A percentile compares a stretch with the other conserved stretches of the same genome.
phyloP scores from a whole-genome alignment of 2,888 invertebrate genomes.

The Troides oblongomaculatus region DNA sequence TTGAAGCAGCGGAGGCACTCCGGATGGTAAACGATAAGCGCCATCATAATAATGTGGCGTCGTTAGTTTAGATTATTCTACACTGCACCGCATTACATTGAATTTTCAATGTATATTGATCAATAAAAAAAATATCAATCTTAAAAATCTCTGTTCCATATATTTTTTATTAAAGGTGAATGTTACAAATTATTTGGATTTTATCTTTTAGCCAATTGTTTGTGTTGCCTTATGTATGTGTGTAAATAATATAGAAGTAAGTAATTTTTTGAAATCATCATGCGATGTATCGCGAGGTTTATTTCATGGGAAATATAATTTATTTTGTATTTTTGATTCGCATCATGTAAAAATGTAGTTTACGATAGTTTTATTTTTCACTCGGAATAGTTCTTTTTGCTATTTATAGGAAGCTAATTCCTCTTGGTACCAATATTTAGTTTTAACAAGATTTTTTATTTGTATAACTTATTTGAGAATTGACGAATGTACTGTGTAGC shows the following conservation, averaged over 20 bases:
- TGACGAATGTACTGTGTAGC: conserved; percentile 29
- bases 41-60: no score
- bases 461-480: conserved; percentile 31
- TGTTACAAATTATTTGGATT: conserved; percentile 59
- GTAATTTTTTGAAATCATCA: conserved; percentile 61
- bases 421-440: conserved; percentile 26
- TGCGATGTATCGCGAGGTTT: conserved; percentile 44
- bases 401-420: conserved; percentile 25
- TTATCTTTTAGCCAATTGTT: conserved; percentile 61
- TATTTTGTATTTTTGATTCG: conserved; percentile 31
- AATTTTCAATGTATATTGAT: not conserved
- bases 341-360: conserved; percentile 29
- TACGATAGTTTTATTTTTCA: conserved; percentile 26
- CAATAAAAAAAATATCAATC: not conserved
- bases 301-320: conserved; percentile 40
- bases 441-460: conserved; percentile 28
- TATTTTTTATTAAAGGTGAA: conserved; percentile 56
- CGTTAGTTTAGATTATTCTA: no score
- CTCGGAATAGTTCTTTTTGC: conserved; percentile 21
- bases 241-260: conserved; percentile 56
- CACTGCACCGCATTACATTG: no score
- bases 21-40: no score
- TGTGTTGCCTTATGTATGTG: conserved; percentile 65
- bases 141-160: conserved; percentile 36
- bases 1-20: no score